Evolutionary conservation across 2,113 vertebrate genomes (phyloP), one percentile per base, ranked within the genome.

Genomic region (Labrus mixtus): DNA sequence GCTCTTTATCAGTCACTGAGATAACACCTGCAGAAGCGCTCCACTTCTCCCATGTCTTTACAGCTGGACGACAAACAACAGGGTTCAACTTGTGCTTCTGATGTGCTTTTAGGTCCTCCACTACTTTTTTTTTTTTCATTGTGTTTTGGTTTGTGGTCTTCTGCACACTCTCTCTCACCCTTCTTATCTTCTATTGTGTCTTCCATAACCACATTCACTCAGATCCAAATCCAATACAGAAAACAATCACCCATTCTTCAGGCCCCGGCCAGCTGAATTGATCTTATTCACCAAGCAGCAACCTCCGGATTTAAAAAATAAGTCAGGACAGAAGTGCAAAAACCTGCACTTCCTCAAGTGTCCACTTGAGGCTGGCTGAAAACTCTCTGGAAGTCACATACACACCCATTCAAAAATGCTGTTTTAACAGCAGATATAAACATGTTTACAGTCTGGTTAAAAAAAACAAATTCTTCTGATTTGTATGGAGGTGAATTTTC

Each of bases 1-100:
- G 76, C 73, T 77, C 63, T 85, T 90, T 85, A 84, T 91, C 87
- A 29, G 61, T 78, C 66, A 74, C 61, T 48, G 66, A 89, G 88
- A 91, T 90, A 88, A 85, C 82, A 85, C 85, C 89, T 87, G 86
- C 76, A 77, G 68, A 78, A 84, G 61, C 10, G 54, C 55, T 91
- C 82, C 70, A 66, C 53, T 82, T 84, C 69, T 15, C 20, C 66
- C 29, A 33, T 50, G 73, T 83, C 25, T 85, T 79, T 45, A 79
- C 73, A 81, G 71, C 63, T 45, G 4, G 20, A 7, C 82, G 70
- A 22, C 66, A 79, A 61, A 76, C 71, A 53, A 43, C 73, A 84
- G 48, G 87, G 83, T 56, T 73, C 54, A 56, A 68, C 81, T 73
- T 86, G 80, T 54, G 57, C 65, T 10, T 74, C 60, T 76, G 67